A percentile compares a stretch with the other conserved stretches of the same genome.
These are phyloP conservation scores for Eretmochelys imbricata DNA, from an alignment of 2,113 vertebrate species.

Conservation along the genomic window DNA sequence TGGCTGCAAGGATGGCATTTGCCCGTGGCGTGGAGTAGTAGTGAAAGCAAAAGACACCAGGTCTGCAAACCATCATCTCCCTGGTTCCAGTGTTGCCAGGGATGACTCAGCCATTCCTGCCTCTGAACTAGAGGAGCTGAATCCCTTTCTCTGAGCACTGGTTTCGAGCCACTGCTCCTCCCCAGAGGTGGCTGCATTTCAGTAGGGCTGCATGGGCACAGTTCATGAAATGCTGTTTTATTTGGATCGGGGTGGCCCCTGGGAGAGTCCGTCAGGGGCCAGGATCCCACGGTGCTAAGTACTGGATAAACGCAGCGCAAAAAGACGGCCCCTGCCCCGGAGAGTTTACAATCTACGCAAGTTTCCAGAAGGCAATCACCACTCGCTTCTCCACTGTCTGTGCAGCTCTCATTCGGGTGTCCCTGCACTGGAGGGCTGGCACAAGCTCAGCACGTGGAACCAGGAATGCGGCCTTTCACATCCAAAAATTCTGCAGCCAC, in stretches of 20 bases:
- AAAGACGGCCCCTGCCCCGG: no score
- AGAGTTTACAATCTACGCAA: neutral
- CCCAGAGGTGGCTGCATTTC: neutral
- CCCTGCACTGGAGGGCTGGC: no score
- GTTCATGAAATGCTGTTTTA: neutral
- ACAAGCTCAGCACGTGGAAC: no score
- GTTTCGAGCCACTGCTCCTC: neutral
- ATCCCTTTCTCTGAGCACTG: neutral
- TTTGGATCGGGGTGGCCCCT: no score
- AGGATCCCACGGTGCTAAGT: no score
- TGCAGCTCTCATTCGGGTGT: no score
- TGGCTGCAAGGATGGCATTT: neutral
- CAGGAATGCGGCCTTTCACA: no score
- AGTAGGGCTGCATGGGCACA: neutral
- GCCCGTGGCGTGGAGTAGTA: neutral
- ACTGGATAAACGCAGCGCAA: neutral
- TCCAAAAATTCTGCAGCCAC: no score
- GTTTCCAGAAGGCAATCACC: neutral
- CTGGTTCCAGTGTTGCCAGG: fast-evolving
- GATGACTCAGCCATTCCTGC: neutral
- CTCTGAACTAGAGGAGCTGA: neutral
- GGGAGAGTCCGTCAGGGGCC: no score
- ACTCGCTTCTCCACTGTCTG: no score
- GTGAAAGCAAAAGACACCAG: neutral
- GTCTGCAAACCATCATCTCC: neutral